Base-by-base conservation (phyloP, 2,888 invertebrate genomes). In the Ferdinandea cuprea region DNA sequence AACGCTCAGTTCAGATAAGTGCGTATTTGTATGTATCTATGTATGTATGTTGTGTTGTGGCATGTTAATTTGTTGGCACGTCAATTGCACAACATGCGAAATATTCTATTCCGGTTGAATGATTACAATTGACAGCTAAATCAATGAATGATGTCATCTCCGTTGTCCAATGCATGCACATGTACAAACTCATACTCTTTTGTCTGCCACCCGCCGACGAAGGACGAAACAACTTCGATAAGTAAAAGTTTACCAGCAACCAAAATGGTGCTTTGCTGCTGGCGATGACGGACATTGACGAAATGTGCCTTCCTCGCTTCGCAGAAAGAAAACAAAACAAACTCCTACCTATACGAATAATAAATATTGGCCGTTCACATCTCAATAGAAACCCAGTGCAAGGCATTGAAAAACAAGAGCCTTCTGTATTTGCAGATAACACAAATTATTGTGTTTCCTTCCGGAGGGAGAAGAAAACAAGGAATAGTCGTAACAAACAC, bases 31-130 rank as follows among this genome's bases (percentile, higher is more conserved):
- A 11, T 19, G 32, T 32, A 30, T 48, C 50, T 58, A 37, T 44
- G 35, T 59, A 11, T n/a, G n/a, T n/a, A n/a, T n/a, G n/a, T n/a
- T n/a, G n/a, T 50, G 54, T 87, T 88, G 89, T 77, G 89, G 89
- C 88, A 88, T 88, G 89, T 89, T 89, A 89, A 89, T 89, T 89
- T 89, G 89, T 89, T 88, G 88, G 87, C 89, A 89, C 88, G 89
- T 89, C 88, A 88, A 87, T 87, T 87, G 88, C 86, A 85, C 72
- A 86, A 85, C 87, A 86, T 87, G 68, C 54, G 54, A 80, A 58
- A 80, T 68, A 78, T 77, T 83, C 77, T 87, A 88, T 88, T 88
- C 87, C 87, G 87, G 88, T 87, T 88, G 88, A 89, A 87, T 87
- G 89, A 88, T 88, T 89, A 89, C 88, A 88, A 89, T 89, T 89